Conservation (phyloP, 2,888 invertebrate genomes). For the Phyto melanocephala region DNA sequence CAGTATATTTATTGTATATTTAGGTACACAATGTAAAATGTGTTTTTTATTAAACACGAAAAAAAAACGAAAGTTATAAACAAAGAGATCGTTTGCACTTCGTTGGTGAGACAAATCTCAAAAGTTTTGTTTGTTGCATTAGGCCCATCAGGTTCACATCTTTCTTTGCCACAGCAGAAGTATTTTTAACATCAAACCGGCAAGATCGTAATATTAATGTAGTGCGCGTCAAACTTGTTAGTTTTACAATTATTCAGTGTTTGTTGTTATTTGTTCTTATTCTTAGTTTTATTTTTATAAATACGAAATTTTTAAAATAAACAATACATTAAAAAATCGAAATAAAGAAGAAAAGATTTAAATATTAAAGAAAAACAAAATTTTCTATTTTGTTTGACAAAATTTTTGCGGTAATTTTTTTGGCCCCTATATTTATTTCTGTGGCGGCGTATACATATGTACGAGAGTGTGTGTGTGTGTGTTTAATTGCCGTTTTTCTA, state of each 20-base stretch:
- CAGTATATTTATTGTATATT: background rate
- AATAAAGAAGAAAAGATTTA: background rate
- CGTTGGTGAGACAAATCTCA: constrained; percentile 31
- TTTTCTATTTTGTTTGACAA: constrained; percentile 29
- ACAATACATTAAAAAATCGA: constrained; percentile 3
- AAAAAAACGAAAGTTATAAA: background rate
- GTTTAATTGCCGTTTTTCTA: constrained; percentile 23
- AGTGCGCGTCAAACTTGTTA: constrained; percentile 2
- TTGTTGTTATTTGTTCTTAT: constrained; percentile 9
- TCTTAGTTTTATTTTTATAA: constrained; percentile 16
- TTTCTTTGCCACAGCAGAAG: constrained; percentile 34
- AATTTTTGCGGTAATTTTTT: constrained; percentile 39
- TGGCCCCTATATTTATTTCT: constrained; percentile 21
- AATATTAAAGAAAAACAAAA: constrained; percentile 23
- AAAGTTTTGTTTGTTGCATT: constrained; percentile 25
- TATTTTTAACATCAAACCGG: constrained; percentile 46
- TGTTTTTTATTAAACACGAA: background rate
- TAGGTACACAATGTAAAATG: background rate
- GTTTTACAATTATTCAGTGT: constrained; percentile 12
- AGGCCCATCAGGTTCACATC: background rate
- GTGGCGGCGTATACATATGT: background rate
- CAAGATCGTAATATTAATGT: constrained; percentile 27
- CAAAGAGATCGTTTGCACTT: constrained; percentile 20
- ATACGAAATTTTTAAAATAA: constrained; percentile 20
- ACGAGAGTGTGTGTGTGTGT: constrained; percentile 4